Evolutionary conservation across 2,888 invertebrate species (phyloP).

Genomic region (Brenthis ino): DNA sequence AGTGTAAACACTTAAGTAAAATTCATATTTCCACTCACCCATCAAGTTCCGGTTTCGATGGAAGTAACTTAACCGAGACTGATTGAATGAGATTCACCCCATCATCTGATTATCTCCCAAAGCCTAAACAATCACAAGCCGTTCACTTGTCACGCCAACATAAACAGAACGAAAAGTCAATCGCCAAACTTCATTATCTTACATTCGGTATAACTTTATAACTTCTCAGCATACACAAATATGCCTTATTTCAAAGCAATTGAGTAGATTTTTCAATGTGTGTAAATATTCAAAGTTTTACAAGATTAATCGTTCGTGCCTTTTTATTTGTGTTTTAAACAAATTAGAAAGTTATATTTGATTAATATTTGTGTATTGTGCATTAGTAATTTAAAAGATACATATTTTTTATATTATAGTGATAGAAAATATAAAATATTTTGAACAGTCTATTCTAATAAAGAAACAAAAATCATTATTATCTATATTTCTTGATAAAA

Average conservation of each 20-base stretch:
- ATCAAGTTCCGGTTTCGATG: constrained; percentile 12
- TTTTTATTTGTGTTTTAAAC: no score
- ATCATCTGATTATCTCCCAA: constrained; percentile 18
- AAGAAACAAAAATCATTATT: no score
- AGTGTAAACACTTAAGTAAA: not conserved
- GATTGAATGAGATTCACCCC: constrained; percentile 3
- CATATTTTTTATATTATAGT: no score
- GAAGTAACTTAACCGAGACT: constrained; percentile 11
- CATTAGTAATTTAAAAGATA: no score
- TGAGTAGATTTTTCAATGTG: constrained; percentile 1
- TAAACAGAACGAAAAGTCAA: constrained; percentile 36
- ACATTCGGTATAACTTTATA: constrained; percentile 21
- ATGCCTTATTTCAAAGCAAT: not conserved
- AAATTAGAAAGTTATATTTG: no score
- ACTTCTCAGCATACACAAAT: constrained; percentile 1
- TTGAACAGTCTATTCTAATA: no score
- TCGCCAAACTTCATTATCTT: constrained; percentile 31
- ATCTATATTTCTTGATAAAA: no score
- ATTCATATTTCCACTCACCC: constrained; percentile 2
- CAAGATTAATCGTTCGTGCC: not conserved
- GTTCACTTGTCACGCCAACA: constrained; percentile 34
- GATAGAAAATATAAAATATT: no score
- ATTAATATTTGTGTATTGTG: no score
- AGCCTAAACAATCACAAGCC: constrained; percentile 30
- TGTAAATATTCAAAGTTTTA: constrained; percentile 1